Evolutionary conservation across 1,140 invertebrate genomes (phyloP), one percentile per base, ranked within the genome.

Genomic region (Drosophila baimaii): DNA sequence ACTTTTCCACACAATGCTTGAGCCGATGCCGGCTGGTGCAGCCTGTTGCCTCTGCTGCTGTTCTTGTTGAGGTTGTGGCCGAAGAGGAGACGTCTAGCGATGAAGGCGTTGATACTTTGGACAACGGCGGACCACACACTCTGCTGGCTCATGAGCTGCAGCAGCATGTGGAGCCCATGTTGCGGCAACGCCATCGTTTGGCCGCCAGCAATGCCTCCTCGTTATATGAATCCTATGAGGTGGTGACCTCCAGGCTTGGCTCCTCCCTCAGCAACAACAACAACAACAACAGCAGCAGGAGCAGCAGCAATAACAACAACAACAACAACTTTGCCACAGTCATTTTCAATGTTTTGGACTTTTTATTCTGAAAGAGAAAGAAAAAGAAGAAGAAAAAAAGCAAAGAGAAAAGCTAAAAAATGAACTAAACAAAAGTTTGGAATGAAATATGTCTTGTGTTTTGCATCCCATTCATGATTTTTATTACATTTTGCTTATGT

Each of bases 331-430:
- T 91, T 73, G 86, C 84, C 65, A 91, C 72, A 52, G 81, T 91
- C 52, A 80, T 91, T 71, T 91, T 91, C 68, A 91, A 91, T 86
- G 83, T 91, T 69, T 81, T 91, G 68, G 90, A 91, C 47, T 91
- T 91, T 76, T 66, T 91, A 68, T 91, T 91, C 74, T 91, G 63
- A 83, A 47, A 21, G n/a, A 33, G 49, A 72, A 23, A 46, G 23
- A 17, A 27, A 51, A 37, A 17, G 47, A 23, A 9, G 15, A 72
- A 54, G 31, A 19, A n/a, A 51, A 59, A 27, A 29, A 41, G n/a
- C 21, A 25, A 13, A n/a, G 55, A 51, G n/a, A 2, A 19, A 17
- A 17, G 7, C 25, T 46, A 35, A 63, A 31, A 23, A 35, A 7
- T 23, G 17, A 47, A 41, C 64, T 63, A 15, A 41, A 41, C 49